Percentiles rank a stretch among this genome's conserved stretches.
These are phyloP conservation scores for Smittia sp. DNA, from an alignment of 2,888 invertebrate species.

Conservation along the genomic window DNA sequence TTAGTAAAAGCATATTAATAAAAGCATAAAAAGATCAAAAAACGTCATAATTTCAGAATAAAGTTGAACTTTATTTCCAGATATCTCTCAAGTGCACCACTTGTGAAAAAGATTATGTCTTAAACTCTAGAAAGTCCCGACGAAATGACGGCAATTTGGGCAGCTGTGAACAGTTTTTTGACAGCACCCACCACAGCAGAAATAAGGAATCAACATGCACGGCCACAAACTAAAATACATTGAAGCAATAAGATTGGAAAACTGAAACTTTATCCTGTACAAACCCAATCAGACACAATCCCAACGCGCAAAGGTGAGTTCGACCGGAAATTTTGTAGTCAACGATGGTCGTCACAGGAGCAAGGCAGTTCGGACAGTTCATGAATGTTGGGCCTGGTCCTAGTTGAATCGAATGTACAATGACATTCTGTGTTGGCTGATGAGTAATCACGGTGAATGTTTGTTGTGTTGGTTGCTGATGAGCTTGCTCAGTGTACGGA, in stretches of 20 bases:
- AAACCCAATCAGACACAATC: constrained; percentile 54
- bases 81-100: no score
- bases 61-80: no score
- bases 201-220: constrained; percentile 44
- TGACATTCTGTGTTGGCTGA: constrained; percentile 29
- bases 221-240: constrained; percentile 43
- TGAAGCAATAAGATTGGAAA: not conserved
- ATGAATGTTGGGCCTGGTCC: constrained; percentile 51
- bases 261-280: not conserved
- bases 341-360: constrained; percentile 51
- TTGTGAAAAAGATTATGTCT: no score
- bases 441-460: constrained; percentile 41
- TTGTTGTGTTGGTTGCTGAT: constrained; percentile 21
- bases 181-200: constrained; percentile 44
- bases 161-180: constrained; percentile 43
- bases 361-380: constrained; percentile 55
- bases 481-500: not conserved
- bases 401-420: constrained; percentile 43
- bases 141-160: not conserved
- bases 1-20: no score
- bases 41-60: no score
- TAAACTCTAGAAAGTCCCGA: constrained; percentile 42
- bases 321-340: constrained; percentile 53
- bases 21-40: no score
- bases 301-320: constrained; percentile 56